Evolutionary conservation across 2,797 vertebrate genomes (phyloP).

Genomic region (Hemibagrus guttatus): DNA sequence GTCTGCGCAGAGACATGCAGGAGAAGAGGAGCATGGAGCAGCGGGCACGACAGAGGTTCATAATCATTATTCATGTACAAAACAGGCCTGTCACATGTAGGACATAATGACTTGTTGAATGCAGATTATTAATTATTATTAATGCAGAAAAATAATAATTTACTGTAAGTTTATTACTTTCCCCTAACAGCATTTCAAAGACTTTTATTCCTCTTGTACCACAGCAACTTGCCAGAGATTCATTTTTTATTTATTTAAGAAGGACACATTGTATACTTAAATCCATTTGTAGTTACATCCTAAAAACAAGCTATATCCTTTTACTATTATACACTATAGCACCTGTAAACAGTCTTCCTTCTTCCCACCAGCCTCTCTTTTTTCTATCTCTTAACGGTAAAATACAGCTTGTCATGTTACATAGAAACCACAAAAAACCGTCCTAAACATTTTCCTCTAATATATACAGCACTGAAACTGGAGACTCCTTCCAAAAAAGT

Average conservation of each 20-base stretch:
- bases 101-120: not conserved
- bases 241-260: not conserved
- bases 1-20: conserved; percentile 82
- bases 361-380: not conserved
- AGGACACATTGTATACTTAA: not conserved
- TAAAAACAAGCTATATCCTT: not conserved
- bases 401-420: not conserved
- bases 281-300: not conserved
- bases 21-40: conserved; percentile 75
- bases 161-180: not conserved
- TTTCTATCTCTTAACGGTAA: not conserved
- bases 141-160: not conserved
- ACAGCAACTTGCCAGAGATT: not conserved
- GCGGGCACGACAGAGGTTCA: conserved; percentile 77
- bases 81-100: not conserved
- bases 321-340: not conserved
- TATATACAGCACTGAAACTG: not conserved
- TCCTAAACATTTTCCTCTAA: not conserved
- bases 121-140: not conserved
- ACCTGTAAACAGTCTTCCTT: not conserved
- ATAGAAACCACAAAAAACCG: not conserved
- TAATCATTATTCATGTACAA: not conserved
- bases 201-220: not conserved
- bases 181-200: not conserved
- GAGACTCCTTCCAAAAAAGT: not conserved